phyloP scores from a whole-genome alignment of 2,888 invertebrate genomes.

The Tiliacea aurago region DNA sequence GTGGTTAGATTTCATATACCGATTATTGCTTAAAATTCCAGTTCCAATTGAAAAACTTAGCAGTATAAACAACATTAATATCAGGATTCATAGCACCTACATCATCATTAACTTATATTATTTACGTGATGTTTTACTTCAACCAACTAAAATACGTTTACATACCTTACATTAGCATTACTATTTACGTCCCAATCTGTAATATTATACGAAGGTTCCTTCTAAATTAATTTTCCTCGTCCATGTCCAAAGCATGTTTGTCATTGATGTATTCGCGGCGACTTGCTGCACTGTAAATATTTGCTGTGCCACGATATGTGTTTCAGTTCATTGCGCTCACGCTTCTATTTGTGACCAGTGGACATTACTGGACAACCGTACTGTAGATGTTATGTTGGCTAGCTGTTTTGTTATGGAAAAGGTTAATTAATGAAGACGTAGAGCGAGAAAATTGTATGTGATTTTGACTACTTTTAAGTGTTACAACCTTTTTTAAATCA shows the following conservation, averaged over 20 bases:
- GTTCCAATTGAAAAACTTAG: background rate
- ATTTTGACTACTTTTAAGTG: background rate
- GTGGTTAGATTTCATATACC: constrained; percentile 1
- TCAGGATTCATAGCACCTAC: background rate
- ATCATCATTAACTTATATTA: background rate
- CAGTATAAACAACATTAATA: background rate
- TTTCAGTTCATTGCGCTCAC: constrained; percentile 83
- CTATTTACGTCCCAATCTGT: constrained; percentile 35
- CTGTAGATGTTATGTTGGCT: constrained; percentile 66
- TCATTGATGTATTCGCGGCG: constrained; percentile 80
- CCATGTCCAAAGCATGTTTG: constrained; percentile 65
- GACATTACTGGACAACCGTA: constrained; percentile 73
- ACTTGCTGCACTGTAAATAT: constrained; percentile 82
- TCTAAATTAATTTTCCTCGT: constrained; percentile 49
- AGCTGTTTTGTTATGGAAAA: constrained; percentile 60
- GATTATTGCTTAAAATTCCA: background rate
- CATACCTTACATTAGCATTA: constrained; percentile 6
- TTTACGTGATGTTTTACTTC: constrained; percentile 9
- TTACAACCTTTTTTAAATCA: background rate
- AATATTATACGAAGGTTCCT: constrained; percentile 26
- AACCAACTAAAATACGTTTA: background rate
- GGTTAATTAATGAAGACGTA: constrained; percentile 30
- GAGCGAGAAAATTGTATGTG: background rate
- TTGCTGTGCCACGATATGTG: constrained; percentile 75
- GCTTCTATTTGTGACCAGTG: constrained; percentile 81